Conservation (phyloP, 1,140 invertebrate genomes). For the Tribolium castaneum region DNA sequence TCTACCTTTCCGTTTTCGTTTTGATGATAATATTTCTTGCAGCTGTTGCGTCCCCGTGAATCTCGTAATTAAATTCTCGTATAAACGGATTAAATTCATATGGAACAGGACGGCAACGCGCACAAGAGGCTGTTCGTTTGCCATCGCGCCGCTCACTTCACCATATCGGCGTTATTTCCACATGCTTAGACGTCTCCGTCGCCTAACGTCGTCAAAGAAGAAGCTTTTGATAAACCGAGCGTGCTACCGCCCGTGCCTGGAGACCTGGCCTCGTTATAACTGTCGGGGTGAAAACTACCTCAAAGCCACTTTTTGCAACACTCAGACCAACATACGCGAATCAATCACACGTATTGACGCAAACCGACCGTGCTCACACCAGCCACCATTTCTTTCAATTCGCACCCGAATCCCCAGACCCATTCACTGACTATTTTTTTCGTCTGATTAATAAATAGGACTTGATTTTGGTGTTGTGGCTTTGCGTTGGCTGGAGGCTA, state of each 20-base stretch:
- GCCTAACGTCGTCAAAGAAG: conserved; percentile 51
- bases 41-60: conserved; percentile 26
- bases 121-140: conserved; percentile 7
- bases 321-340: background rate
- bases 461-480: too few relatives aligned
- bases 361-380: background rate
- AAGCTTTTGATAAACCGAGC: conserved; percentile 55
- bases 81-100: conserved; percentile 40
- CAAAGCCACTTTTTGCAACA: conserved; percentile 10
- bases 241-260: conserved; percentile 49
- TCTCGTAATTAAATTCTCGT: conserved; percentile 28
- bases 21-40: conserved; percentile 20
- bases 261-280: conserved; percentile 50
- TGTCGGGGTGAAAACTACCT: conserved; percentile 20
- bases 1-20: conserved; percentile 30
- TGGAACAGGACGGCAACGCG: conserved; percentile 5
- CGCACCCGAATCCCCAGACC: too few relatives aligned
- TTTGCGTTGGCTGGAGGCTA: too few relatives aligned
- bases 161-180: conserved; percentile 54
- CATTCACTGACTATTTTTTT: too few relatives aligned
- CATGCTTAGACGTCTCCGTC: conserved; percentile 53
- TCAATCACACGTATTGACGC: background rate
- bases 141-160: conserved; percentile 20
- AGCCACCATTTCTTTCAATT: background rate
- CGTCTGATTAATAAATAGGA: too few relatives aligned